Percentiles rank a stretch among this genome's conserved stretches.
phyloP scores from a whole-genome alignment of 2,797 vertebrate genomes.

The Echeneis naucrates region DNA sequence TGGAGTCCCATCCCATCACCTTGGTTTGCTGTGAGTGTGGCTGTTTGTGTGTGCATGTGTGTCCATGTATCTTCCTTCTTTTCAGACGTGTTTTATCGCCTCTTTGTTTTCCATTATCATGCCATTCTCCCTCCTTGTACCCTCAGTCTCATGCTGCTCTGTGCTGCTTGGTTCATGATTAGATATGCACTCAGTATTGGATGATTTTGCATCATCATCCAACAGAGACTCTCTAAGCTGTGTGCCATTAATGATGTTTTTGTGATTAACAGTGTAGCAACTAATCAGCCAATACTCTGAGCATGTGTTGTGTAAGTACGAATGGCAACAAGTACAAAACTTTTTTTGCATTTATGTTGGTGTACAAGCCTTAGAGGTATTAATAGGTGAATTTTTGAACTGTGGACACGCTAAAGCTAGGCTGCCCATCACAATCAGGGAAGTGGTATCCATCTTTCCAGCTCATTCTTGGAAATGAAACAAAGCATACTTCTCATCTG shows the following conservation, averaged over 20 bases:
- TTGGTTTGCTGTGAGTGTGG: constrained; percentile 22
- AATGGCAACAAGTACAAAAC: no score
- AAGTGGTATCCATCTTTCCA: no score
- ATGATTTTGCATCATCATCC: background rate
- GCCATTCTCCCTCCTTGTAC: background rate
- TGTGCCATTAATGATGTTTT: no score
- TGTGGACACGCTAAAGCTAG: no score
- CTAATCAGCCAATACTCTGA: no score
- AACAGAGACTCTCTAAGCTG: no score
- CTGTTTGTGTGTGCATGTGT: constrained; percentile 45
- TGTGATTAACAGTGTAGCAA: no score
- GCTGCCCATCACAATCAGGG: no score
- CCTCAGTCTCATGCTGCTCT: background rate
- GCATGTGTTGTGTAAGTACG: no score
- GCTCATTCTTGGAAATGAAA: no score
- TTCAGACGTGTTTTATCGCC: constrained; percentile 27
- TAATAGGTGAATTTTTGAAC: background rate
- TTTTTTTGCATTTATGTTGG: background rate
- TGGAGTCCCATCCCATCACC: constrained; percentile 58
- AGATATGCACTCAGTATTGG: background rate
- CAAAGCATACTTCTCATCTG: no score
- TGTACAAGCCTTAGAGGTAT: background rate
- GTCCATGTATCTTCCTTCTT: constrained; percentile 16
- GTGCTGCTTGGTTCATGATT: background rate
- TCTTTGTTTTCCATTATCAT: constrained; percentile 17